Percentiles rank a stretch among this genome's conserved stretches.
phyloP scores from a whole-genome alignment of 2,113 vertebrate genomes.

The Hydropotes inermis region DNA sequence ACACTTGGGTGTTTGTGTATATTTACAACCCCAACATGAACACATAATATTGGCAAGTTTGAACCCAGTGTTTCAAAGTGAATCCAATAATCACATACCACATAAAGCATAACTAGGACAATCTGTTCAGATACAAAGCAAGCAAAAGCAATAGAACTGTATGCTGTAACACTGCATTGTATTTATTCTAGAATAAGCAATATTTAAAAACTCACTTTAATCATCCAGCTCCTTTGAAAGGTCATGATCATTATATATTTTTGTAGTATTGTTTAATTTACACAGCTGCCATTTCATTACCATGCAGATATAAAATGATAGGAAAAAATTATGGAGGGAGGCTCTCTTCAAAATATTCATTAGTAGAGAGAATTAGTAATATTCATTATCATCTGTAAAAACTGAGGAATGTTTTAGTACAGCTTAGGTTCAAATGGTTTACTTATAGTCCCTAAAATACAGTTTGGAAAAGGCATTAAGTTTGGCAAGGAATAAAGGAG shows the following conservation, averaged over 20 bases:
- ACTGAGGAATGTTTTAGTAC: background rate
- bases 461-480: background rate
- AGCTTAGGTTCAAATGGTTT: background rate
- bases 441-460: background rate
- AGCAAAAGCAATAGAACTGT: background rate
- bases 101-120: background rate
- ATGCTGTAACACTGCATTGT: background rate
- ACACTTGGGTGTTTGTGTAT: background rate
- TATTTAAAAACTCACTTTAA: constrained; percentile 41
- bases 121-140: background rate
- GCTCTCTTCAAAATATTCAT: constrained; percentile 25
- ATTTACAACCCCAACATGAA: background rate
- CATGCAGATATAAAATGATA: constrained; percentile 45
- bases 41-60: background rate
- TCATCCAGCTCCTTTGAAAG: constrained; percentile 30
- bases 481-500: background rate
- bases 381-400: constrained; percentile 25
- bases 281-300: constrained; percentile 27
- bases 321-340: constrained; percentile 2
- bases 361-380: background rate
- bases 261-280: constrained; percentile 41
- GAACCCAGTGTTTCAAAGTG: background rate
- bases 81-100: background rate
- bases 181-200: constrained; percentile 35
- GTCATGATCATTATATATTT: constrained; percentile 29